Evolutionary conservation across 30 jellyfish, hydroid and myxozoan species (phyloP).

Genomic region (Pelagia noctiluca): DNA sequence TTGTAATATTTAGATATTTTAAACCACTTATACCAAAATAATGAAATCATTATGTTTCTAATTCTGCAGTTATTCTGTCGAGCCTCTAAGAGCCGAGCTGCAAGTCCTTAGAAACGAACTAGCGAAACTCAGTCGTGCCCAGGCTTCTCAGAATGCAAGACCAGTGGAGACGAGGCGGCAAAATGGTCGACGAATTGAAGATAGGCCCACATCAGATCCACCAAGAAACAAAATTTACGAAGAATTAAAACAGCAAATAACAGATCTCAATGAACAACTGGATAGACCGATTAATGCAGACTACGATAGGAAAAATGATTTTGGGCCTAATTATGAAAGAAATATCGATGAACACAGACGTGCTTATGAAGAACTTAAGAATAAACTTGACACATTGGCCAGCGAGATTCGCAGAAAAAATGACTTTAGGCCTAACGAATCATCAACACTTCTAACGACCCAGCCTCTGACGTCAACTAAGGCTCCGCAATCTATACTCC

Average conservation of each 20-base stretch:
- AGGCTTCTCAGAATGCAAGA: background rate
- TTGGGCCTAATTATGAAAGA: background rate
- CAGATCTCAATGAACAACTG: background rate
- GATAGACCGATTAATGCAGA: background rate
- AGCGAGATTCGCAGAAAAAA: slow-evolving; percentile 33
- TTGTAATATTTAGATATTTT: no score
- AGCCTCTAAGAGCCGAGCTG: slow-evolving; percentile 5
- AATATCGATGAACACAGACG: slow-evolving; percentile 20
- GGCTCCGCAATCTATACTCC: no score
- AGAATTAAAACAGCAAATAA: background rate
- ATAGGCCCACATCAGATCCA: background rate
- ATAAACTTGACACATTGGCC: slow-evolving; percentile 49
- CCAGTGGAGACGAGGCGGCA: slow-evolving; percentile 9
- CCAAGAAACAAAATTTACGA: background rate
- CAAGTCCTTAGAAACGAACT: background rate
- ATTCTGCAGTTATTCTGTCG: background rate
- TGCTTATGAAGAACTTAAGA: slow-evolving; percentile 51
- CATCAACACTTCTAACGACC: no score
- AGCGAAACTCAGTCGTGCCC: slow-evolving; percentile 15
- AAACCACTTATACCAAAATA: no score
- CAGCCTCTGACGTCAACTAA: no score
- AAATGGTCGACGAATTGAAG: background rate
- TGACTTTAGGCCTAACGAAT: background rate
- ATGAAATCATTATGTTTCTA: no score
- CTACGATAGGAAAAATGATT: background rate